Conservation (phyloP, 1,140 invertebrate genomes). For the Diorhabda sublineata region DNA sequence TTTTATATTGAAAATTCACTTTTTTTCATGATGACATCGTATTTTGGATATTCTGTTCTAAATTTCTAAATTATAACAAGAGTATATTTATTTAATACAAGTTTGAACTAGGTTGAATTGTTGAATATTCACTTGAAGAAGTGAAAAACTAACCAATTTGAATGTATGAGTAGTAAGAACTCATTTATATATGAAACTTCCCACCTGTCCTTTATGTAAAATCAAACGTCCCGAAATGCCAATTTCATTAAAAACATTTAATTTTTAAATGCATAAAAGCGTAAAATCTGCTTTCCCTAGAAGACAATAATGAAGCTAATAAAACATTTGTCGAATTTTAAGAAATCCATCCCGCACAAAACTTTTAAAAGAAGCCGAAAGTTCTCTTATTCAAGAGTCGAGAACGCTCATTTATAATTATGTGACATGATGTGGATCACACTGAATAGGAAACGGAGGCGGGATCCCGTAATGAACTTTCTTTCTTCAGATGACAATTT, state of each 20-base stretch:
- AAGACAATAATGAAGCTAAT: conserved; percentile 3
- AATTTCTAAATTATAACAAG: background rate
- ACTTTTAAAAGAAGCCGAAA: conserved; percentile 2
- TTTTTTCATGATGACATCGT: no score
- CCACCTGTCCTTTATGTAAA: background rate
- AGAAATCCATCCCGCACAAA: background rate
- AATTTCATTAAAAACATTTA: background rate
- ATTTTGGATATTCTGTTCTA: no score
- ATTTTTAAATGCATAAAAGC: conserved; percentile 1
- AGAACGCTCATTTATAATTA: conserved; percentile 9
- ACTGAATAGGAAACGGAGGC: conserved; percentile 11
- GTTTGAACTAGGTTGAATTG: background rate
- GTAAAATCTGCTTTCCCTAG: background rate
- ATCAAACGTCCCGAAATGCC: background rate
- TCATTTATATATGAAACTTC: background rate
- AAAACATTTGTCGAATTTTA: conserved; percentile 1
- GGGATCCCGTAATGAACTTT: conserved; percentile 38
- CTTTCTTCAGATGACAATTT: conserved; percentile 44
- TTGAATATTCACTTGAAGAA: background rate
- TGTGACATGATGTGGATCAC: conserved; percentile 10
- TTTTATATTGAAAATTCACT: no score
- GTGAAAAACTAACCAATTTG: background rate
- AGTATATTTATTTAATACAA: background rate
- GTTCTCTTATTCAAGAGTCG: background rate
- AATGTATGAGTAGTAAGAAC: no score